Percentiles rank a stretch among this genome's conserved stretches.
These are phyloP conservation scores for Erythrocercus mccallii DNA, from an alignment of 2,113 vertebrate genomes.

Conservation along the genomic window DNA sequence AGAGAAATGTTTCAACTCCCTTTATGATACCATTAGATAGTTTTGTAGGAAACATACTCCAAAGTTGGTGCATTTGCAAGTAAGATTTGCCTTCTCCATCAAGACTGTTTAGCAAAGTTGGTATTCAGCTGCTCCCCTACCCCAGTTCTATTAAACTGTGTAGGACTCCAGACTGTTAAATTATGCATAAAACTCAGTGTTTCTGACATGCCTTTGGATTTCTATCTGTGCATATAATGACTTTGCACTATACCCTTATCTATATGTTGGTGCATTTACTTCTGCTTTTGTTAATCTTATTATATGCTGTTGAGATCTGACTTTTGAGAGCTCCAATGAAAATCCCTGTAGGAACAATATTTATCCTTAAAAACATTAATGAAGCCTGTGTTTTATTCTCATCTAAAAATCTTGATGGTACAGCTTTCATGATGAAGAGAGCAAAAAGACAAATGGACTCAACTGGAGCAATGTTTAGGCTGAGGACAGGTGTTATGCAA, in stretches of 20 bases:
- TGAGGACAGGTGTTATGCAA: background rate
- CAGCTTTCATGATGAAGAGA: background rate
- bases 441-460: background rate
- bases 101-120: background rate
- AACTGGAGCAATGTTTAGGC: background rate
- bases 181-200: background rate
- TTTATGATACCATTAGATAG: background rate
- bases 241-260: background rate
- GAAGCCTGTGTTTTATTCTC: background rate
- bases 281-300: background rate
- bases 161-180: background rate
- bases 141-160: background rate
- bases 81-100: background rate
- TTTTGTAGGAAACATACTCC: background rate
- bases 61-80: background rate
- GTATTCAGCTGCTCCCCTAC: background rate
- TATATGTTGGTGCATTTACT: background rate
- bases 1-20: background rate
- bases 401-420: background rate
- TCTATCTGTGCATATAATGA: background rate
- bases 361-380: background rate
- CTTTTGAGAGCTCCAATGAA: background rate
- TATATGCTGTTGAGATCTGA: accelerated
- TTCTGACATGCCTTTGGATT: background rate
- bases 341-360: background rate